phyloP scores from a whole-genome alignment of 2,888 invertebrate species.

The Caenorhabditis afra region DNA sequence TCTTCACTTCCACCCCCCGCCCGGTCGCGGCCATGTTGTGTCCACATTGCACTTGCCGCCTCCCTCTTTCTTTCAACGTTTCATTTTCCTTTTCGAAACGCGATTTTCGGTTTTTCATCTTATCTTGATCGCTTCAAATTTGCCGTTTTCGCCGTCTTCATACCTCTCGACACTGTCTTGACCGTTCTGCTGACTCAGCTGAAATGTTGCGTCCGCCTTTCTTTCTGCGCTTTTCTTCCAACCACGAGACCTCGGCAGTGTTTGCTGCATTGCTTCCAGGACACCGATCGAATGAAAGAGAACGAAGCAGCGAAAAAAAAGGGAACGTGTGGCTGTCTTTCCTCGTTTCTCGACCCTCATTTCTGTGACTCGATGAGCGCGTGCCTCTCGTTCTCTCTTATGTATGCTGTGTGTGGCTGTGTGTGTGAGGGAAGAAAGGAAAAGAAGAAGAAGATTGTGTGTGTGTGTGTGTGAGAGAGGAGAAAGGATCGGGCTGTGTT shows the following conservation, averaged over 20 bases:
- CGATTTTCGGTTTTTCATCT: slow-evolving; percentile 46
- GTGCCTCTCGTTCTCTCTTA: slow-evolving; percentile 5
- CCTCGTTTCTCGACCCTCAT: slow-evolving; percentile 9
- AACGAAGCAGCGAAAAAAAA: slow-evolving; percentile 2
- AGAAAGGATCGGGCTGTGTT: not conserved
- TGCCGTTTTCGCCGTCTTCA: slow-evolving; percentile 19
- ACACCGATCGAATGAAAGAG: slow-evolving; percentile 3
- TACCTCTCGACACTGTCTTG: not conserved
- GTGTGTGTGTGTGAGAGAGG: slow-evolving; percentile 18
- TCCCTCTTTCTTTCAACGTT: too few relatives aligned
- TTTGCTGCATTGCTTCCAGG: slow-evolving; percentile 16
- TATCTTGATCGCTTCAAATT: slow-evolving; percentile 12
- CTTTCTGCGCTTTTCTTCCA: too few relatives aligned
- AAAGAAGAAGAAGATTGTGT: too few relatives aligned
- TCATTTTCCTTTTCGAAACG: slow-evolving; percentile 6
- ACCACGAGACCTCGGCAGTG: not conserved
- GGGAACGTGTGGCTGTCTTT: slow-evolving; percentile 33
- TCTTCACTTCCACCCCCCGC: not conserved
- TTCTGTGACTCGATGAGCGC: slow-evolving; percentile 17
- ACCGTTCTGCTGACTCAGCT: slow-evolving; percentile 1
- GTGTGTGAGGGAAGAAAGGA: too few relatives aligned
- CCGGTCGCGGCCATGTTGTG: slow-evolving; percentile 23
- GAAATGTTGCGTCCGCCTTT: too few relatives aligned
- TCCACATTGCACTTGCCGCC: slow-evolving; percentile 46
- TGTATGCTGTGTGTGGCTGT: slow-evolving; percentile 27